Percentiles rank a stretch among this genome's conserved stretches.
These are phyloP conservation scores for Euthynnus affinis DNA, from an alignment of 2,797 vertebrate species.

Conservation along the genomic window DNA sequence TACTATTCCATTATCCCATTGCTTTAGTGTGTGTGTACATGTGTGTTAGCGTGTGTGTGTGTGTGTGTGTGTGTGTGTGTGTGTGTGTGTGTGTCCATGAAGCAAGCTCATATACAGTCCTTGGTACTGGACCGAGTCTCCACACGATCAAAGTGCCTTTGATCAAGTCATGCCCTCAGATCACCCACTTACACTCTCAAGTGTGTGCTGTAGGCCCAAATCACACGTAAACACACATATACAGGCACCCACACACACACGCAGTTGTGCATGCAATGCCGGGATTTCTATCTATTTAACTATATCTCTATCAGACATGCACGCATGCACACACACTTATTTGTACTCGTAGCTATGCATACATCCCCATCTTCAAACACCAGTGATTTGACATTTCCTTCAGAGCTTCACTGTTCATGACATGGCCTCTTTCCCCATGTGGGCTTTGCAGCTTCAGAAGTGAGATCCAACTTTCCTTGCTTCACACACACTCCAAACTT, in stretches of 20 bases:
- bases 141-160: constrained; percentile 77
- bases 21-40: constrained; percentile 16
- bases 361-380: constrained; percentile 70
- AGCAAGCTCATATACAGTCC: constrained; percentile 44
- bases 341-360: constrained; percentile 55
- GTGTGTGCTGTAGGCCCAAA: constrained; percentile 44
- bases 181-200: constrained; percentile 60
- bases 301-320: constrained; percentile 31
- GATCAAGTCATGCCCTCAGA: constrained; percentile 75
- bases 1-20: constrained; percentile 54
- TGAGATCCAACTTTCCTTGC: constrained; percentile 64
- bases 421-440: constrained; percentile 63
- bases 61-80: constrained; percentile 2
- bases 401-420: constrained; percentile 68
- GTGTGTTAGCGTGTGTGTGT: constrained; percentile 10
- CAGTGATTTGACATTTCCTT: constrained; percentile 71
- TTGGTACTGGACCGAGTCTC: constrained; percentile 60
- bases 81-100: constrained; percentile 16
- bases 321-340: constrained; percentile 36
- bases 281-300: constrained; percentile 30
- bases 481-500: constrained; percentile 72
- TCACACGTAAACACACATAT: constrained; percentile 18
- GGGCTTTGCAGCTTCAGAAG: constrained; percentile 65
- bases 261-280: constrained; percentile 4
- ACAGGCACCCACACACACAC: constrained; percentile 6